These are phyloP conservation scores for Rhincodon typus DNA, from an alignment of 2,797 vertebrate species.

Conservation along the genomic window DNA sequence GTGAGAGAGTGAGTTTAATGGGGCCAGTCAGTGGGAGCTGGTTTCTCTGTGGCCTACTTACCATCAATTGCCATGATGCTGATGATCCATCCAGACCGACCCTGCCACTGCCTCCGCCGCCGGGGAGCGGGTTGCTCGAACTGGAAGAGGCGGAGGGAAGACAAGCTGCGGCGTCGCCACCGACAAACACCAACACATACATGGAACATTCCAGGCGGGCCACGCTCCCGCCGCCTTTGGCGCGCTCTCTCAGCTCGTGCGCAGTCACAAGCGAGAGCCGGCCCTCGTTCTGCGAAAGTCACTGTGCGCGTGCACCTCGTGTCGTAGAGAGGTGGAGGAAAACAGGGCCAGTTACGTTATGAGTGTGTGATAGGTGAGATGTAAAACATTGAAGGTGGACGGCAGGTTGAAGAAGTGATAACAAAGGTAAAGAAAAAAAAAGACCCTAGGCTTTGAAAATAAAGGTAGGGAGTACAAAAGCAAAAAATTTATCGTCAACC, in stretches of 20 bases:
- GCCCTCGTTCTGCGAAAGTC: not conserved
- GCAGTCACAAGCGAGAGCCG: not conserved
- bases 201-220: conserved; percentile 13
- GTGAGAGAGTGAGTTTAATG: not conserved
- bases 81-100: conserved; percentile 64
- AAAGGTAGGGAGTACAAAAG: not conserved
- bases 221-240: not conserved
- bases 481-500: not conserved
- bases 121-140: conserved; percentile 49
- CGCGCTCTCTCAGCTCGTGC: not conserved
- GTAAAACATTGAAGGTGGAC: not conserved
- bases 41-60: conserved; percentile 68
- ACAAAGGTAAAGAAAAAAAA: too few relatives aligned
- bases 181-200: not conserved
- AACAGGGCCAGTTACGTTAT: not conserved
- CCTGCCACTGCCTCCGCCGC: conserved; percentile 58
- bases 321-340: not conserved
- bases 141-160: conserved; percentile 28
- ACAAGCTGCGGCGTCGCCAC: not conserved
- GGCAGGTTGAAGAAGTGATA: not conserved
- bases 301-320: not conserved
- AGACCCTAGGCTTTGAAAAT: not conserved
- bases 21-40: not conserved
- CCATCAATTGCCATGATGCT: conserved; percentile 94
- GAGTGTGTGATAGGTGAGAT: not conserved